Base-by-base conservation (phyloP, 2,888 invertebrate genomes). In the Frankliniella fusca region DNA sequence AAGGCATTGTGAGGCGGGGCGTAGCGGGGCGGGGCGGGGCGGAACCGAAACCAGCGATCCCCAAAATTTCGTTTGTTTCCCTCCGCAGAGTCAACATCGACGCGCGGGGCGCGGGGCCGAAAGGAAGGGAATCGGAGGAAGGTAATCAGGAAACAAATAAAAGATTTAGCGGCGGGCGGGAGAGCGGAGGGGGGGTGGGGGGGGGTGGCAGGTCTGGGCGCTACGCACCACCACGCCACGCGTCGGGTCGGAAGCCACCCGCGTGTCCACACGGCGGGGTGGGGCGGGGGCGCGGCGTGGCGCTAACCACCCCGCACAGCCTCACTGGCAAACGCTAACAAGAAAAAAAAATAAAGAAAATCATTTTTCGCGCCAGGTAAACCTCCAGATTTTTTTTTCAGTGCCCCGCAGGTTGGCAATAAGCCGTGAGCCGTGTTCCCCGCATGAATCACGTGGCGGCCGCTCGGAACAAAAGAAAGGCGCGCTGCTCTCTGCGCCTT, bases 131-230 rank as follows among this genome's bases (percentile, higher is more conserved):
- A 61, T 61, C 61, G 18, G 61, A 61, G 61, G 70, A 76, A 76
- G 70, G 70, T 76, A 76, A 76, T 76, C 70, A 76, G 70, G 70
- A 27, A 76, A 76, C 70, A 76, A 76, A 76, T 76, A 76, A 76
- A 76, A 76, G 70, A 76, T 76, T 76, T 76, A 76, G 70, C 70
- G 38, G 15, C 12, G 18, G 54, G 18, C 54, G 54, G n/a, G 3
- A 11, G 54, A 18, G 54, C 54, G 54, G 54, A 8, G 54, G 15
- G 54, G 18, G 54, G 54, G 3, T 15, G 54, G 18, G 54, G 12
- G 54, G 54, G 54, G 20, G 54, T 54, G 54, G 15, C 54, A 20
- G 20, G 54, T 15, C 54, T 38, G 38, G 38, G 38, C 38, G 38
- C 38, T 5, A 38, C 38, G 38, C 38, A 5, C 38, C 38, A 5